phyloP scores from a whole-genome alignment of 1,140 invertebrate genomes.

The Zelostemma sp. region DNA sequence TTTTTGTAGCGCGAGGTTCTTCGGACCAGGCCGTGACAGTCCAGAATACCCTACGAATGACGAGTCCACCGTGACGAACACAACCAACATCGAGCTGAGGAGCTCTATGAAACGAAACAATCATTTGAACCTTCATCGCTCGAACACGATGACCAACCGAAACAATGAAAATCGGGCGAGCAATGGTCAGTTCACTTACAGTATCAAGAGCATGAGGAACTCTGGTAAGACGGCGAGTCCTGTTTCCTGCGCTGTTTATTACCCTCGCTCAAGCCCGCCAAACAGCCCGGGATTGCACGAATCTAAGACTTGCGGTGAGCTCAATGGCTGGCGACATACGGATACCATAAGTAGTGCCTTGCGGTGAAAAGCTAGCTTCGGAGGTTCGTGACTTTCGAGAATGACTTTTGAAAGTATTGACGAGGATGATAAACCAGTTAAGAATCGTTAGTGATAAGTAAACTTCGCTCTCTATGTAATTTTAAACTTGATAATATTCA shows the following conservation, averaged over 20 bases:
- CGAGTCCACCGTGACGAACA: slow-evolving; percentile 84
- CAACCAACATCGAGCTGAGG: slow-evolving; percentile 70
- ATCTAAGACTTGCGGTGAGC: slow-evolving; percentile 23
- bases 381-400: too few relatives aligned
- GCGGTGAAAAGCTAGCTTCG: slow-evolving; percentile 34
- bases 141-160: slow-evolving; percentile 72
- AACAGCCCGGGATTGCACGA: slow-evolving; percentile 53
- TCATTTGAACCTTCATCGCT: slow-evolving; percentile 71
- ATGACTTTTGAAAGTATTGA: too few relatives aligned
- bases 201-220: slow-evolving; percentile 55
- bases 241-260: slow-evolving; percentile 77
- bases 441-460: too few relatives aligned
- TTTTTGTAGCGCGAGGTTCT: slow-evolving; percentile 79
- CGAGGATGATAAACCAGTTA: too few relatives aligned
- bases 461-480: too few relatives aligned
- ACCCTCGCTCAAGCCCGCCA: slow-evolving; percentile 69
- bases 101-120: slow-evolving; percentile 73
- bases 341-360: slow-evolving; percentile 33
- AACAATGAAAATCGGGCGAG: slow-evolving; percentile 63
- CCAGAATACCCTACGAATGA: slow-evolving; percentile 81
- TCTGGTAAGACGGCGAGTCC: slow-evolving; percentile 68
- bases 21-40: slow-evolving; percentile 75
- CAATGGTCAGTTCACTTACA: slow-evolving; percentile 55
- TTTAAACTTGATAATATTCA: too few relatives aligned
- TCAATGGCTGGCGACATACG: slow-evolving; percentile 40